Evolutionary conservation across 2,888 invertebrate species (phyloP).

Genomic region (Caenorhabditis drosophilae): DNA sequence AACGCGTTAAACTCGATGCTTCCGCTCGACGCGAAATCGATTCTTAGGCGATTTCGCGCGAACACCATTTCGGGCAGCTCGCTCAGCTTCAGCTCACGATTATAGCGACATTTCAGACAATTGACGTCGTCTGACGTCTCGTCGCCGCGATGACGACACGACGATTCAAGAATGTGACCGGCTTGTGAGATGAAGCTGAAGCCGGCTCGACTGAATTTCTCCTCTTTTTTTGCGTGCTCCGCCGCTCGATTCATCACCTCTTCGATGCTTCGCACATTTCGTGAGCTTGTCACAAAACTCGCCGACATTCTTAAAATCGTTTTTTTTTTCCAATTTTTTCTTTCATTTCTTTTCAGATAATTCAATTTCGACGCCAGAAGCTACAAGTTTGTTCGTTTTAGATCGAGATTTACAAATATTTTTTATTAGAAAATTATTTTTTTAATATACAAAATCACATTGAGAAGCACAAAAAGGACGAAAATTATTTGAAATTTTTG

Average conservation of each 20-base stretch:
- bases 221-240: conserved; percentile 12
- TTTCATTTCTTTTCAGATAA: too few relatives aligned
- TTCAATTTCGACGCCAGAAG: too few relatives aligned
- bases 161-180: conserved; percentile 55
- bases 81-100: conserved; percentile 51
- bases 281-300: not conserved
- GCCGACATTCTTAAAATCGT: not conserved
- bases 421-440: too few relatives aligned
- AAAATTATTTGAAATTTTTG: too few relatives aligned
- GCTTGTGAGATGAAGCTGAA: conserved; percentile 36
- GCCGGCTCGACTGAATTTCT: conserved; percentile 15
- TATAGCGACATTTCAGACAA: conserved; percentile 57
- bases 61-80: conserved; percentile 92
- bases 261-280: conserved; percentile 7
- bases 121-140: conserved; percentile 6
- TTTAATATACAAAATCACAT: too few relatives aligned
- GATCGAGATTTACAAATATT: too few relatives aligned
- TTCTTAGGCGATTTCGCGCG: conserved; percentile 82
- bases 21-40: conserved; percentile 74
- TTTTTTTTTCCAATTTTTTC: too few relatives aligned
- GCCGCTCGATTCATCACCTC: conserved; percentile 25
- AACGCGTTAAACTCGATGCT: conserved; percentile 86
- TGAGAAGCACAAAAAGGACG: too few relatives aligned
- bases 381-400: too few relatives aligned
- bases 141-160: conserved; percentile 40